Evolutionary conservation across 2,113 vertebrate species (phyloP).

Genomic region (Centropus bengalensis): DNA sequence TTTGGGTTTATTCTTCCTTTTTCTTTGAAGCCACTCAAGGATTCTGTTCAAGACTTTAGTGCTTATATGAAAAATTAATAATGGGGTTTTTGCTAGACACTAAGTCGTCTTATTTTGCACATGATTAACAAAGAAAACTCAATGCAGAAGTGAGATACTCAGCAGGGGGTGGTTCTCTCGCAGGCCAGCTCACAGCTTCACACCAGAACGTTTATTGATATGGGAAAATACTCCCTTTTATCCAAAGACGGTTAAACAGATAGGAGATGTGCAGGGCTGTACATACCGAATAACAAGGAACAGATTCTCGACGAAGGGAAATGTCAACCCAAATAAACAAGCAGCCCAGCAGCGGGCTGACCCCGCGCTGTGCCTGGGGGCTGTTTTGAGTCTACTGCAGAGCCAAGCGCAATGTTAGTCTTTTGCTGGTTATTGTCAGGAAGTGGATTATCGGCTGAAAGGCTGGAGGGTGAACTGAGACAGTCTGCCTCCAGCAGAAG

Average conservation of each 20-base stretch:
- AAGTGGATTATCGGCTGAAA: constrained; percentile 12
- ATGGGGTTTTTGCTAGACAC: constrained; percentile 63
- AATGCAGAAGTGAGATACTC: constrained; percentile 31
- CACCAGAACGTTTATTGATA: constrained; percentile 27
- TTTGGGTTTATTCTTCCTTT: constrained; percentile 37
- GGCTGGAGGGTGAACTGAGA: constrained; percentile 38
- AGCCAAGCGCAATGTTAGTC: background rate
- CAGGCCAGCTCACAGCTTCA: constrained; percentile 51
- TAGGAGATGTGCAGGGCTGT: background rate
- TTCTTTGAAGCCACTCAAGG: constrained; percentile 57
- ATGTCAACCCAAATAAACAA: constrained; percentile 57
- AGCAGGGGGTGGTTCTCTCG: constrained; percentile 5
- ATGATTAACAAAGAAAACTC: constrained; percentile 71
- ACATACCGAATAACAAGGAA: constrained; percentile 14
- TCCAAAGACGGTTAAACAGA: constrained; percentile 64
- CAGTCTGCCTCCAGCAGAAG: background rate
- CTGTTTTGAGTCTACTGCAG: constrained; percentile 6
- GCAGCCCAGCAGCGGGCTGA: constrained; percentile 22
- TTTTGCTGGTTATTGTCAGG: constrained; percentile 56
- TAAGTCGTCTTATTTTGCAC: constrained; percentile 64
- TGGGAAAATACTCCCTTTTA: constrained; percentile 49
- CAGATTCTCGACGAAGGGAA: constrained; percentile 50
- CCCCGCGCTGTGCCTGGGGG: background rate
- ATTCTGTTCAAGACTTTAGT: constrained; percentile 61
- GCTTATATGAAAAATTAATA: constrained; percentile 77